Percentiles rank a stretch among this genome's conserved stretches.
Conservation (phyloP, 2,888 invertebrate species). For the Mimas tiliae region DNA sequence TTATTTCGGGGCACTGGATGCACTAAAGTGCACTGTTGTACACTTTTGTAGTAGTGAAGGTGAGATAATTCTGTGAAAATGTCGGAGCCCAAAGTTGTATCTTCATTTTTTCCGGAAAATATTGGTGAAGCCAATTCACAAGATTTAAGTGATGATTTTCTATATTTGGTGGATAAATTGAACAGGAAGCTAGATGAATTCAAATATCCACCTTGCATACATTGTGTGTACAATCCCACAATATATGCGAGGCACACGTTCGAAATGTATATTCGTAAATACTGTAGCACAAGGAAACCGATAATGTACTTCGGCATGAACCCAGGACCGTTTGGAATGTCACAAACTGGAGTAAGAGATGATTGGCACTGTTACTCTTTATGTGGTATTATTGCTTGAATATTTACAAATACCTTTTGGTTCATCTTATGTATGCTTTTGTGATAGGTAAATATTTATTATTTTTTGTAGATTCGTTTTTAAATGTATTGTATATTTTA, state of each 20-base stretch:
- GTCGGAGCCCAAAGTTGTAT: conserved; percentile 60
- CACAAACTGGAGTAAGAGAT: conserved; percentile 92
- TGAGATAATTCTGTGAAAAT: conserved; percentile 26
- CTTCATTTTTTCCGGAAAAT: conserved; percentile 58
- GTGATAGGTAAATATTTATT: not conserved
- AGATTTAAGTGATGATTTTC: conserved; percentile 57
- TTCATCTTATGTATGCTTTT: not conserved
- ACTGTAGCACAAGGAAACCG: conserved; percentile 87
- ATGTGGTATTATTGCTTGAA: not conserved
- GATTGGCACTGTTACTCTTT: not conserved
- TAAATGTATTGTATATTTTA: no score
- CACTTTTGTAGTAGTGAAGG: not conserved
- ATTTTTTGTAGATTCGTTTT: no score
- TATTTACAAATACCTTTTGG: not conserved
- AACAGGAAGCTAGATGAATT: conserved; percentile 74
- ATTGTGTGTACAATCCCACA: conserved; percentile 92
- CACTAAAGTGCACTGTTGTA: no score
- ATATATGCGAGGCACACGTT: conserved; percentile 93
- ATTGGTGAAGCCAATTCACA: conserved; percentile 29
- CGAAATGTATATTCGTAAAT: conserved; percentile 89
- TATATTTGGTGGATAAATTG: conserved; percentile 66
- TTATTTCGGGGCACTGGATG: no score
- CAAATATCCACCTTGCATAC: conserved; percentile 82
- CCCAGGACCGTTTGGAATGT: conserved; percentile 99
- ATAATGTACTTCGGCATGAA: conserved; percentile 97